phyloP scores from a whole-genome alignment of 2,797 vertebrate species.

The Scleropages formosus region DNA sequence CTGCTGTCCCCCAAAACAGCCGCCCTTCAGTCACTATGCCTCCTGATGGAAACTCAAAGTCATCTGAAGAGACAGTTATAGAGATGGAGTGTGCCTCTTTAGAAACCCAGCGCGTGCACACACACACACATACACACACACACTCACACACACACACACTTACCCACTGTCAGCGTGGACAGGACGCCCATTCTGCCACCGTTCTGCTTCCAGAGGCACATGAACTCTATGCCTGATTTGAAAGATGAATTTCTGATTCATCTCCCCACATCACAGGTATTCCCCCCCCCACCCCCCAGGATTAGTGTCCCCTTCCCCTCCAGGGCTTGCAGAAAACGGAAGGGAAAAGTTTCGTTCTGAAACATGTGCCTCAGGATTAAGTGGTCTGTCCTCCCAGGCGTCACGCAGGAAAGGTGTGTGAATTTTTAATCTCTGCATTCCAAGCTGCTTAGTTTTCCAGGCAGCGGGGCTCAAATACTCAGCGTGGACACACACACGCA shows the following conservation, averaged over 20 bases:
- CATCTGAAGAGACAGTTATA: neutral
- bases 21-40: neutral
- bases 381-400: neutral
- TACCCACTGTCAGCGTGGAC: slow-evolving; percentile 31
- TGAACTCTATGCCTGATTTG: slow-evolving; percentile 15
- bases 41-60: neutral
- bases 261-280: slow-evolving; percentile 23
- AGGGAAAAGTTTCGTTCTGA: neutral
- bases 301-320: slow-evolving; percentile 7
- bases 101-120: neutral
- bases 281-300: slow-evolving; percentile 5
- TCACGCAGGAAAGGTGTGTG: neutral
- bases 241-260: slow-evolving; percentile 26
- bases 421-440: neutral
- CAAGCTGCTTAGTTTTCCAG: neutral
- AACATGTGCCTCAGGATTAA: slow-evolving; percentile 1
- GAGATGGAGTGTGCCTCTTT: too few relatives aligned
- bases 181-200: slow-evolving; percentile 45
- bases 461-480: neutral
- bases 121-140: neutral
- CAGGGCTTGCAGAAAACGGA: neutral
- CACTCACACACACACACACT: slow-evolving; percentile 3
- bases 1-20: neutral
- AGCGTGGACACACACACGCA: neutral
- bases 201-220: slow-evolving; percentile 24